Evolutionary conservation across 2,113 vertebrate genomes (phyloP), one percentile per base, ranked within the genome.

Genomic region (Zapornia atra): DNA sequence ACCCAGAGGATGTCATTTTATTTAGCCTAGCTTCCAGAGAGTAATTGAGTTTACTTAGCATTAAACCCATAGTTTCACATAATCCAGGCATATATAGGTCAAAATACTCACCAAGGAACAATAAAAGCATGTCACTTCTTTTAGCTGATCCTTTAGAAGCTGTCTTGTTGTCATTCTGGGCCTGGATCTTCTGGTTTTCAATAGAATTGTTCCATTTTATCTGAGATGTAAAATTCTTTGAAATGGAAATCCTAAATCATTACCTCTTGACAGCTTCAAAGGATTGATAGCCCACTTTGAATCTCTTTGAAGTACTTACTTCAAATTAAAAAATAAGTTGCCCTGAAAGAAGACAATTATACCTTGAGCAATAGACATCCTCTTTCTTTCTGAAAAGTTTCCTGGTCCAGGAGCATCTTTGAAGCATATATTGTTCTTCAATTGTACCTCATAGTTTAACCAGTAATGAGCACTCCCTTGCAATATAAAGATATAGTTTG

Each of bases 181-280:
- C 44, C 72, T 80, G 42, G 22, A 77, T 95, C 61, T 96, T 92
- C 76, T 88, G 46, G 68, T 94, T 97, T 96, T 95, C 86, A 90
- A n/a, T 92, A 20, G 71, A 97, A 97, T 92, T 96, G 89, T 92
- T 96, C 76, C 34, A 77, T 95, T 94, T 95, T 94, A 97, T 95
- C 92, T 92, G 54, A 89, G 78, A 92, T 70, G 77, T 77, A 94
- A 92, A 94, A 81, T 88, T 78, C 96, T 97, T 97, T 97, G 97
- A 97, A 96, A 97, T 96, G 95, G 84, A 96, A 97, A 97, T 97
- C 83, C 80, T 97, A 86, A 95, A 90, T 96, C 85, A 96, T 97
- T 97, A 96, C 94, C 59, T 96, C 91, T 93, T 92, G 92, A 93
- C 82, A 89, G 86, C 92, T 97, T 97, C 96, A 97, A 97, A 97